A percentile compares a stretch with the other conserved stretches of the same genome.
Conservation (phyloP, 1,140 invertebrate species). For the Drosophila arawakana region DNA sequence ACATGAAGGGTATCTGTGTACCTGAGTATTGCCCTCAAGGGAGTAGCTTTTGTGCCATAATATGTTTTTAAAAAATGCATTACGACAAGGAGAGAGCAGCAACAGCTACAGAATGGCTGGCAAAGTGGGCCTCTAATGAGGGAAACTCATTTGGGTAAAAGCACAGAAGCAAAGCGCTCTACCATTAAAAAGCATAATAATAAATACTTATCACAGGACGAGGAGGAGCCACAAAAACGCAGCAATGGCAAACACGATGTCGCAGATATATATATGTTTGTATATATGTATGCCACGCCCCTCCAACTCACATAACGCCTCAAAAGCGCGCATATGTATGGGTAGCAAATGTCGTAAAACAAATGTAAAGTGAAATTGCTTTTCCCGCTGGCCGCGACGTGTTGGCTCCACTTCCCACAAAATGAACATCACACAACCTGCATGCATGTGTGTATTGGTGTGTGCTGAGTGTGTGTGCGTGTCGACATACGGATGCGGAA, state of each 20-base stretch:
- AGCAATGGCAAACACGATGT: conserved; percentile 37
- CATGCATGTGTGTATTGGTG: conserved; percentile 13
- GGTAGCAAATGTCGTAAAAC: conserved; percentile 79
- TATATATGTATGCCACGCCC: conserved; percentile 25
- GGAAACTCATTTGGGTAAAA: conserved; percentile 81
- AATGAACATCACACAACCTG: conserved; percentile 48
- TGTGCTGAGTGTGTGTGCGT: conserved; percentile 38
- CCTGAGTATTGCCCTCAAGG: conserved; percentile 1
- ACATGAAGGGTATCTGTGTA: conserved; percentile 1
- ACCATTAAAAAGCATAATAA: conserved; percentile 80
- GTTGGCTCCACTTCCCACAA: conserved; percentile 44
- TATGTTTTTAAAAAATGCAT: conserved; percentile 40
- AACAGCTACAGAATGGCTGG: conserved; percentile 23
- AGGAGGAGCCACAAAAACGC: conserved; percentile 52
- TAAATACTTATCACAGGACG: conserved; percentile 71
- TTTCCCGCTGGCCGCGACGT: conserved; percentile 69
- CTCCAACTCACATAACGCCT: conserved; percentile 1
- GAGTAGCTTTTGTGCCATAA: neutral
- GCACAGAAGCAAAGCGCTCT: conserved; percentile 64
- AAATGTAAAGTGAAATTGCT: conserved; percentile 83
- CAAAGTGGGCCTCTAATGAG: conserved; percentile 66
- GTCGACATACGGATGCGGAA: conserved; percentile 75
- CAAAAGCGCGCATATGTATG: conserved; percentile 52
- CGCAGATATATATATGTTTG: conserved; percentile 38
- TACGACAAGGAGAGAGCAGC: conserved; percentile 12